Evolutionary conservation across 1,140 invertebrate genomes (phyloP), one percentile per base, ranked within the genome.

Genomic region (Cylas formicarius): DNA sequence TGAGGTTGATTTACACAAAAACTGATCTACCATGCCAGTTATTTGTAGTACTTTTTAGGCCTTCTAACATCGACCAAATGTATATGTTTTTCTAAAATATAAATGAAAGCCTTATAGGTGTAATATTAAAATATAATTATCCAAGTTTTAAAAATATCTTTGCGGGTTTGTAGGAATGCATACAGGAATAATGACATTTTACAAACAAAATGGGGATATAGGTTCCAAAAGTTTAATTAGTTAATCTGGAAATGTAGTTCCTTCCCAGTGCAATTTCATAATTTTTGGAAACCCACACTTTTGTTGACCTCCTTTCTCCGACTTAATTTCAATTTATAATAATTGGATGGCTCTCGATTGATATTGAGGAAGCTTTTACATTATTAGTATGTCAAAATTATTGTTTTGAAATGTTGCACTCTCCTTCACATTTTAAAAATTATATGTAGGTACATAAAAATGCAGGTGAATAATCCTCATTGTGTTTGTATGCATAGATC

Each of bases 11-110:
- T 44, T 24, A 34, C 21, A 13, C n/a, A 20, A 37, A 37, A n/a
- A 23, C n/a, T n/a, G n/a, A n/a, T n/a, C n/a, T n/a, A n/a, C n/a
- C n/a, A n/a, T n/a, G 11, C 16, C 18, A 13, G 16, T 35, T 44
- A n/a, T 31, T 11, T 10, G 31, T 44, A 44, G 41, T n/a, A n/a
- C n/a, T n/a, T n/a, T n/a, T n/a, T n/a, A n/a, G 41, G 41, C 41
- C 41, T 44, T 44, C 34, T 35, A 24, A 44, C 21, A 35, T 44
- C 24, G 41, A 44, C 41, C 41, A 44, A 44, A 23, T 37, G 26
- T 37, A 37, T 24, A 37, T 37, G 17, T 35, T 38, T 44, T 18
- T 44, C 5, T 44, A 34, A 23, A 35, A 21, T 23, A 44, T 18
- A 24, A 11, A n/a, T n/a, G n/a, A 29, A 27, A 44, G 41, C 41